These are phyloP conservation scores for Trissoscelio sp. DNA, from an alignment of 2,888 invertebrate genomes.

Conservation along the genomic window DNA sequence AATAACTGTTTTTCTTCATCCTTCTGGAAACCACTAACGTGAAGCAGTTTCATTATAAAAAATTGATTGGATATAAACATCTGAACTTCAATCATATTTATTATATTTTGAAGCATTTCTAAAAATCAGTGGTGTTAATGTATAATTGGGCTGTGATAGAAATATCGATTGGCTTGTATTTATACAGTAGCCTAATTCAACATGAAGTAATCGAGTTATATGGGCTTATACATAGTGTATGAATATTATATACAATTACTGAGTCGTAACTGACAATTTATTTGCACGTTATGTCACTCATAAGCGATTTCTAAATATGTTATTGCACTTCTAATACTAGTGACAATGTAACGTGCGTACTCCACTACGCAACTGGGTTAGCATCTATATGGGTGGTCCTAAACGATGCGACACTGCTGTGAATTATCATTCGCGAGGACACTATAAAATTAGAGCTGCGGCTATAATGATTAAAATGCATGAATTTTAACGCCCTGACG, in stretches of 20 bases:
- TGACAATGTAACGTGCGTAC: constrained; percentile 41
- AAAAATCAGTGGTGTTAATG: too few relatives aligned
- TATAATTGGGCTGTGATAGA: background rate
- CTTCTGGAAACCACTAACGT: too few relatives aligned
- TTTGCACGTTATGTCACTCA: constrained; percentile 46
- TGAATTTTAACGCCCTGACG: constrained; percentile 25
- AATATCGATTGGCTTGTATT: constrained; percentile 12
- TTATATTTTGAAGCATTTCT: too few relatives aligned
- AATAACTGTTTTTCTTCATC: too few relatives aligned
- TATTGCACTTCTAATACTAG: constrained; percentile 48
- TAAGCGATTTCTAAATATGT: constrained; percentile 43
- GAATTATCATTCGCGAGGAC: constrained; percentile 37
- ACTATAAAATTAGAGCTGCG: constrained; percentile 28
- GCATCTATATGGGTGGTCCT: constrained; percentile 18
- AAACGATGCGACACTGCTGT: constrained; percentile 38
- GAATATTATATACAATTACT: constrained; percentile 13
- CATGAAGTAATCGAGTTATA: background rate
- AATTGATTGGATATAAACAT: background rate
- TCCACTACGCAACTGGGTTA: constrained; percentile 48
- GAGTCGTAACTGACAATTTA: constrained; percentile 38
- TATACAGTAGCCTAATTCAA: constrained; percentile 1
- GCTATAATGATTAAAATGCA: constrained; percentile 41
- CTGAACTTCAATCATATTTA: too few relatives aligned
- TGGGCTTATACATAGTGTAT: background rate
- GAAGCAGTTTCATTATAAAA: background rate